Conservation (phyloP, 2,797 vertebrate genomes). For the Aphelocoma californica region DNA sequence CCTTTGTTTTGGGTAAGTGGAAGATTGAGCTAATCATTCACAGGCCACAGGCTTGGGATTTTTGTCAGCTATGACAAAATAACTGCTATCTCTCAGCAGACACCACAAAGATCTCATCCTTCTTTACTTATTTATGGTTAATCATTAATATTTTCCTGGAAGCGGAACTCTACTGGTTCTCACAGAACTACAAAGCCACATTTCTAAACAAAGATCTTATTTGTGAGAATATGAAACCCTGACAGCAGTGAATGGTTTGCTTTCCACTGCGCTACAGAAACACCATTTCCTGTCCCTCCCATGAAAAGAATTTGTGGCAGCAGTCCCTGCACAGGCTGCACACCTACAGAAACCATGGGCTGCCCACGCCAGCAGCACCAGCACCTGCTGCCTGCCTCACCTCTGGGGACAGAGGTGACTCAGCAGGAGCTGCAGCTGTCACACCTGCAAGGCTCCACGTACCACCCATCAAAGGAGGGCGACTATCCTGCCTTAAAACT, state of each 20-base stretch:
- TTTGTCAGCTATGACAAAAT: neutral
- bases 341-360: neutral
- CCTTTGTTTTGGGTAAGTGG: neutral
- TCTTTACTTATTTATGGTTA: neutral
- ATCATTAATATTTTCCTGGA: slow-evolving; percentile 26
- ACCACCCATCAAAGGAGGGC: accelerated
- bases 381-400: neutral
- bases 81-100: neutral
- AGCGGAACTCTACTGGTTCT: neutral
- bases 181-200: slow-evolving; percentile 11
- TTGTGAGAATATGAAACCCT: slow-evolving; percentile 17
- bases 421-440: neutral
- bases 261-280: neutral
- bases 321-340: neutral
- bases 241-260: neutral
- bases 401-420: accelerated
- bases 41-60: neutral
- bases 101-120: neutral
- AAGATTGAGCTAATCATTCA: neutral
- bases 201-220: neutral
- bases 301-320: neutral
- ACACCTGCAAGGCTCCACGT: accelerated
- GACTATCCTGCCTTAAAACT: accelerated
- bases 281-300: slow-evolving; percentile 26
- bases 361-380: accelerated